These are phyloP conservation scores for Drosophila equinoxialis DNA, from an alignment of 1,140 invertebrate genomes.

Conservation along the genomic window DNA sequence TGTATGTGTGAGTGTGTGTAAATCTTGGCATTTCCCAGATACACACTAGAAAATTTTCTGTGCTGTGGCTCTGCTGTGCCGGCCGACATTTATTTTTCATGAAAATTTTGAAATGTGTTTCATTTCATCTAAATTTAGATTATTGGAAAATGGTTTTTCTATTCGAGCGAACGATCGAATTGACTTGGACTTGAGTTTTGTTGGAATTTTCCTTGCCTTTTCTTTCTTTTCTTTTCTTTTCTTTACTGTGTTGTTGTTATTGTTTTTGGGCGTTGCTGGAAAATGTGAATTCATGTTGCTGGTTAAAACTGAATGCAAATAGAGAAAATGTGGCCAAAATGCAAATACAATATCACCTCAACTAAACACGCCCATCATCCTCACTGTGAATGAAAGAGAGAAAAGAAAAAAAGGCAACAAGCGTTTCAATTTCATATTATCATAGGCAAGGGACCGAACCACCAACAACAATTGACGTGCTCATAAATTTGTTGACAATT, in stretches of 20 bases:
- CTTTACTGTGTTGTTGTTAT: not conserved
- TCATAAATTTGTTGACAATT: constrained; percentile 81
- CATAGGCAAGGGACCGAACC: constrained; percentile 34
- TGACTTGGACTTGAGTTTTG: constrained; percentile 19
- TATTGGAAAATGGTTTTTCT: constrained; percentile 73
- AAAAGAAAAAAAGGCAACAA: not conserved
- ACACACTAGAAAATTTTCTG: constrained; percentile 59
- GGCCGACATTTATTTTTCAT: constrained; percentile 71
- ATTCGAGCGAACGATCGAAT: constrained; percentile 25
- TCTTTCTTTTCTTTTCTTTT: constrained; percentile 15
- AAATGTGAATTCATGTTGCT: constrained; percentile 22
- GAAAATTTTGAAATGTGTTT: constrained; percentile 81
- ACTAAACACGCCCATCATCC: constrained; percentile 14
- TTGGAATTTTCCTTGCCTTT: constrained; percentile 53
- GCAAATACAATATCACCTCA: not conserved
- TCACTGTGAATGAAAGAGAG: not conserved
- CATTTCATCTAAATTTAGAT: constrained; percentile 80
- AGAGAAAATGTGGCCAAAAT: constrained; percentile 2
- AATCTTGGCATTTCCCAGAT: constrained; percentile 66
- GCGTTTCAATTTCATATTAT: constrained; percentile 53
- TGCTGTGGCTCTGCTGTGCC: constrained; percentile 14
- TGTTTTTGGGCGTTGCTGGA: constrained; percentile 70
- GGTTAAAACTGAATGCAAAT: not conserved
- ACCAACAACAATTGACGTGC: constrained; percentile 56
- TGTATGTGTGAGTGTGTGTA: constrained; percentile 18